Base-by-base conservation (phyloP, 2,888 invertebrate genomes). In the Ectemnius cavifrons region DNA sequence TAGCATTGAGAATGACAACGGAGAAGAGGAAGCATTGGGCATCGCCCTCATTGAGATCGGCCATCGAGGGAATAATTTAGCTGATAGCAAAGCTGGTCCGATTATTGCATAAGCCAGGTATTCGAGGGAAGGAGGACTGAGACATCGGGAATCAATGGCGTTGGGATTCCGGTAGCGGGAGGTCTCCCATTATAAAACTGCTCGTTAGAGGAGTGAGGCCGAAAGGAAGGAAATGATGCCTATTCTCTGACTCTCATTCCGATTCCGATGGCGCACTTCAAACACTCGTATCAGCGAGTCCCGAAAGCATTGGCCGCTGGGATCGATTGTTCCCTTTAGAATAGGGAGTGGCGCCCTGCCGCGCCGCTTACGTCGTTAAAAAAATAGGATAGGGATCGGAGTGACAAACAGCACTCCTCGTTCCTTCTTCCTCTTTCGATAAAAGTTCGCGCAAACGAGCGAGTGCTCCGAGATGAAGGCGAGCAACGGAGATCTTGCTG, bases 291-390 rank as follows among this genome's bases (percentile, higher is more conserved):
- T 37, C 37, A 37, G 8, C 16, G 16, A 14, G n/a, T 52, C 52
- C 52, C 16, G 4, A 52, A 16, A 52, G 52, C 16, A 52, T 52
- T 16, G 52, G 52, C 52, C 52, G 52, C 52, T 16, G 14, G 4
- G 52, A 14, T 52, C 52, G 52, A 52, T 52, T 52, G 52, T 52
- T 52, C 52, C 52, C 52, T 52, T 16, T 52, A 14, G 16, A 52
- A 52, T 52, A 14, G 52, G 16, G 37, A 6, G 37, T 37, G 8
- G 37, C 37, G 8, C 8, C 1, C 8, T 11, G 37, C 5, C 52
- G 52, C 52, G n/a, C 16, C 52, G 52, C 16, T 52, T 52, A 16
- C 14, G 52, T 52, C 52, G 16, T 52, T 52, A 52, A 52, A 52
- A 52, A 52, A 52, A 52, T 52, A 14, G 8, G 52, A 23, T 23